Percentiles rank a stretch among this genome's conserved stretches.
phyloP scores from a whole-genome alignment of 2,797 vertebrate genomes.

The Acipenser transmontanus region DNA sequence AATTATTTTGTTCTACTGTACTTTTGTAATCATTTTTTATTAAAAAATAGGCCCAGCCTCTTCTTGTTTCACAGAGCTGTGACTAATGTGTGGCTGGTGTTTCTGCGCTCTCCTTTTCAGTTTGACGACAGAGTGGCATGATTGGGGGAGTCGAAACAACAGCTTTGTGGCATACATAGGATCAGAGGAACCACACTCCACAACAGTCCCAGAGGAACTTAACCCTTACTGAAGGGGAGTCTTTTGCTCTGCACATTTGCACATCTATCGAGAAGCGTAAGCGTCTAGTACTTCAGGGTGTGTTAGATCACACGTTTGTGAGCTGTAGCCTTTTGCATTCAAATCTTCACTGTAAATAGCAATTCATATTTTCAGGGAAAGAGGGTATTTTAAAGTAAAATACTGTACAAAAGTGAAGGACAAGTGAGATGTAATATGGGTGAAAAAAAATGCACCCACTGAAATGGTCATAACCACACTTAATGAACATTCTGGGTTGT shows the following conservation, averaged over 20 bases:
- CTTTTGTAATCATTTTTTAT: background rate
- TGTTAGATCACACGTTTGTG: background rate
- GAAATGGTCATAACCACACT: too few relatives aligned
- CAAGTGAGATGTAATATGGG: too few relatives aligned
- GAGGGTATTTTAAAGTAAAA: conserved; percentile 42
- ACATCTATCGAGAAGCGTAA: conserved; percentile 26
- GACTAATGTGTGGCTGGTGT: background rate
- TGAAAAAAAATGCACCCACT: too few relatives aligned
- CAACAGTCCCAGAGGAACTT: conserved; percentile 58
- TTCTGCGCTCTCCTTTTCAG: conserved; percentile 44
- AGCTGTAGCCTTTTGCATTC: background rate
- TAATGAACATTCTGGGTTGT: too few relatives aligned
- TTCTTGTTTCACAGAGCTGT: background rate
- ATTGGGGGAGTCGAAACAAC: conserved; percentile 76
- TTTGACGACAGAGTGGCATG: conserved; percentile 74
- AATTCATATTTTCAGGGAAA: conserved; percentile 23
- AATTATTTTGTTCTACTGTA: background rate
- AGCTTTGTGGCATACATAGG: conserved; percentile 73
- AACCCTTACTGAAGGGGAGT: conserved; percentile 53
- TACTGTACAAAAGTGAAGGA: conserved; percentile 9
- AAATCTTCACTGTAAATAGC: conserved; percentile 3
- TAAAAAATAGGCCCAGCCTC: background rate
- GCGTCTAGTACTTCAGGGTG: conserved; percentile 2
- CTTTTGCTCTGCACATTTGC: conserved; percentile 28
- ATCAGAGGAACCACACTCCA: conserved; percentile 57